phyloP scores from a whole-genome alignment of 2,113 vertebrate genomes.

The Phaethornis superciliosus region DNA sequence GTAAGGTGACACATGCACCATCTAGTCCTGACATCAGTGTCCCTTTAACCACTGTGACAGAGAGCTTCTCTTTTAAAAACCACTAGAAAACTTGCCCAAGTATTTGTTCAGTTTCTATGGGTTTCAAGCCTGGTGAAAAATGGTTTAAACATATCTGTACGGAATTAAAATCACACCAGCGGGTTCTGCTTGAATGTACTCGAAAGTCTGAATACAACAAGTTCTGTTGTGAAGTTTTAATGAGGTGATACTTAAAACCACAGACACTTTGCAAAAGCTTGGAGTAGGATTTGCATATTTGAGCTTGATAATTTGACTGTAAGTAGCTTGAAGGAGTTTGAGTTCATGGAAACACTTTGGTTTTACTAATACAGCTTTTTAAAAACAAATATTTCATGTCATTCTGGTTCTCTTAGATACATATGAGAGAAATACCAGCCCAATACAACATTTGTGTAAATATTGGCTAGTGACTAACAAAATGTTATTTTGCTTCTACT shows the following conservation, averaged over 20 bases:
- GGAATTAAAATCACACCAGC: not conserved
- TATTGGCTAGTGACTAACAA: not conserved
- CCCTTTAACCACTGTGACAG: not conserved
- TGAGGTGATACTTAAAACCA: not conserved
- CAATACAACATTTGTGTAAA: not conserved
- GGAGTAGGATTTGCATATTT: not conserved
- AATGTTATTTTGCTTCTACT: not conserved
- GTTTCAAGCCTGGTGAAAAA: not conserved
- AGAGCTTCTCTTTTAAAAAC: not conserved
- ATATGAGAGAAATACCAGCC: not conserved
- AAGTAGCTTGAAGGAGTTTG: not conserved
- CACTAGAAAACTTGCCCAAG: not conserved
- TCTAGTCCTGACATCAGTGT: not conserved
- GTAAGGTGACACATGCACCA: not conserved
- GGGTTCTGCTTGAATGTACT: not conserved
- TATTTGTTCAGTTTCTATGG: not conserved
- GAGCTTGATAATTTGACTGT: not conserved
- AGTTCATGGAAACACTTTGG: not conserved
- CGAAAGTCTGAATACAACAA: not conserved
- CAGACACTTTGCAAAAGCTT: not conserved
- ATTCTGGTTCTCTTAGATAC: not conserved
- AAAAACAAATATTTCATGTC: not conserved
- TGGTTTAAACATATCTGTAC: not conserved
- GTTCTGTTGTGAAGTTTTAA: not conserved
- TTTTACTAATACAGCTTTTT: not conserved